Base-by-base conservation (phyloP, 2,888 invertebrate genomes). In the Crocallis elinguaria region DNA sequence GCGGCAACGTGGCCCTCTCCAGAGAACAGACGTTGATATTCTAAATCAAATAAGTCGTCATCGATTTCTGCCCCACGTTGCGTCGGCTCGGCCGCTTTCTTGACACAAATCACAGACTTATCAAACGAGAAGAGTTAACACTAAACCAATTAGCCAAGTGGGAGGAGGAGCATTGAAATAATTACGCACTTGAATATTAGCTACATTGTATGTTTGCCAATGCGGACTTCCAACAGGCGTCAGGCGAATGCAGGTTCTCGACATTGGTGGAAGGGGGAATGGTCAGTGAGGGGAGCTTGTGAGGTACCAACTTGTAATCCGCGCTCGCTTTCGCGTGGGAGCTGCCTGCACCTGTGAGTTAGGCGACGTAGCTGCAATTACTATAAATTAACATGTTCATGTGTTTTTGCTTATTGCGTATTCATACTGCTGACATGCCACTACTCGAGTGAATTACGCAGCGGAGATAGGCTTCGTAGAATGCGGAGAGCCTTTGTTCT, bases 311-410 rank as follows among this genome's bases (percentile, higher is more conserved):
- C n/a, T n/a, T n/a, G 25, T 71, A 69, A 71, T 70, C 68, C 62
- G 63, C 63, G 60, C 60, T 60, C 68, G 67, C 67, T 75, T 75
- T 75, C 67, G 72, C 78, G 76, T 78, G 77, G 75, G 75, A 78
- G 73, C 69, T 27, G 19, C 19, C 3, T 67, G 64, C 75, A 77
- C 72, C 77, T 77, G 78, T 68, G 68, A 64, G 56, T 73, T 69
- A 64, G 69, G 69, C 66, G 52, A 49, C 51, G 58, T 65, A 64
- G 63, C 59, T 71, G 64, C 69, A 71, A 77, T 77, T 73, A 77
- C 69, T 60, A 67, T 71, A 72, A 75, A 80, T 77, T 75, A 75
- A 68, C 71, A 69, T 71, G 65, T 63, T 66, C 63, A 60, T 69
- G 64, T 46, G 69, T 74, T 75, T 77, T 73, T 75, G 66, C 71